Evolutionary conservation across 2,113 vertebrate genomes (phyloP).

Genomic region (Alosa alosa): DNA sequence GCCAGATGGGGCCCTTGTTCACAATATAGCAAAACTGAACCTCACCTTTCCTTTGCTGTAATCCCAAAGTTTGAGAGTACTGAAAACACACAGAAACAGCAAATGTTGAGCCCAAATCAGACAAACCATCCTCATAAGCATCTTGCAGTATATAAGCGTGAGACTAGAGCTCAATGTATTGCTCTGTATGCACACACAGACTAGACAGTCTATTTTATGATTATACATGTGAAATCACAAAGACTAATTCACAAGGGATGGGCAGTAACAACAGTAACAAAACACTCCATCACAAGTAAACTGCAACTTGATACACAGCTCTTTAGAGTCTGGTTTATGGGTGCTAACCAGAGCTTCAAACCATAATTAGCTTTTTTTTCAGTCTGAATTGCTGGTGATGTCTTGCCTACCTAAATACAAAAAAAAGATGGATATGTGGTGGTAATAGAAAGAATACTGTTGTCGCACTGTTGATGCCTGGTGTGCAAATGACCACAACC

Average conservation of each 20-base stretch:
- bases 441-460: no score
- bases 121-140: no score
- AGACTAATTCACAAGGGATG: not conserved
- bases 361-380: not conserved
- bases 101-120: not conserved
- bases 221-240: not conserved
- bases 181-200: no score
- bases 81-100: conserved; percentile 51
- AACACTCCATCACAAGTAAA: not conserved
- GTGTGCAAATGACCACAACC: no score
- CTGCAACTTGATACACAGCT: not conserved
- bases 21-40: not conserved
- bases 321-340: not conserved
- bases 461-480: no score
- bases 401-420: not conserved
- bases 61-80: conserved; percentile 99
- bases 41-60: conserved; percentile 99
- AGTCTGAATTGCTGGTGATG: not conserved
- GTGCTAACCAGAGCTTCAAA: not conserved
- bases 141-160: no score
- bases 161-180: not conserved
- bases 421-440: not conserved
- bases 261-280: not conserved
- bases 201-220: no score
- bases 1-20: not conserved